These are phyloP conservation scores for Umimayanthus chanpuru DNA, from an alignment of 92 coral and sea anemone species.

Conservation along the genomic window DNA sequence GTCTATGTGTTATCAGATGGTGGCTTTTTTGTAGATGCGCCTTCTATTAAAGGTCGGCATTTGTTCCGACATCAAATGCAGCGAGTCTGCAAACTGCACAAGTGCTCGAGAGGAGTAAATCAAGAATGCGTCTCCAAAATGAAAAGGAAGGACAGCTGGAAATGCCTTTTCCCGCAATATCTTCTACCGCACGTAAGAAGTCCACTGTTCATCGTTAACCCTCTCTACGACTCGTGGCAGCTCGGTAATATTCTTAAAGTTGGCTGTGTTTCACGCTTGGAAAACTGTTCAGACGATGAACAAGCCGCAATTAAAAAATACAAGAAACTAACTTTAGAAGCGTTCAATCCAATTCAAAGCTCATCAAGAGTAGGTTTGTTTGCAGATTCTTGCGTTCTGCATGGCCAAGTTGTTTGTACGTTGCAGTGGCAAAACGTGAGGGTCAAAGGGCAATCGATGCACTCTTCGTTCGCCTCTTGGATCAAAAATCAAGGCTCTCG, in stretches of 20 bases:
- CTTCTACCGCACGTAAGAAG: slow-evolving; percentile 62
- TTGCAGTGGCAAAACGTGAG: slow-evolving; percentile 71
- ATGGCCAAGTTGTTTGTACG: slow-evolving; percentile 71
- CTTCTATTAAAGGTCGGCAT: slow-evolving; percentile 54
- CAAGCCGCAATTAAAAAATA: slow-evolving; percentile 61
- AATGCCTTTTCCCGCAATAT: slow-evolving; percentile 78
- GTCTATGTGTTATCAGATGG: slow-evolving; percentile 82
- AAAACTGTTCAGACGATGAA: slow-evolving; percentile 63
- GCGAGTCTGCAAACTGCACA: slow-evolving; percentile 73
- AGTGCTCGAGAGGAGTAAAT: slow-evolving; percentile 76
- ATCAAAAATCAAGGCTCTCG: slow-evolving; percentile 8
- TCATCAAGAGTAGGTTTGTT: slow-evolving; percentile 49
- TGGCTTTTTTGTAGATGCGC: slow-evolving; percentile 81
- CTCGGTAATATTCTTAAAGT: slow-evolving; percentile 68
- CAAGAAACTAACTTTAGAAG: slow-evolving; percentile 63
- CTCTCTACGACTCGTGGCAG: slow-evolving; percentile 90
- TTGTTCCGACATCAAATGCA: slow-evolving; percentile 67
- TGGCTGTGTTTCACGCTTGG: slow-evolving; percentile 59
- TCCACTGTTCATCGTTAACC: slow-evolving; percentile 71
- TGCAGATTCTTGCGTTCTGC: slow-evolving; percentile 81
- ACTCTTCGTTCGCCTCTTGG: slow-evolving; percentile 69
- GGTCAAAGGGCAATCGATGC: slow-evolving; percentile 65
- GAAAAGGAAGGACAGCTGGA: slow-evolving; percentile 65
- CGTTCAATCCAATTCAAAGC: slow-evolving; percentile 56
- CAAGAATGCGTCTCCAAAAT: slow-evolving; percentile 56